phyloP scores from a whole-genome alignment of 2,113 vertebrate species.

The Phrynosoma platyrhinos region DNA sequence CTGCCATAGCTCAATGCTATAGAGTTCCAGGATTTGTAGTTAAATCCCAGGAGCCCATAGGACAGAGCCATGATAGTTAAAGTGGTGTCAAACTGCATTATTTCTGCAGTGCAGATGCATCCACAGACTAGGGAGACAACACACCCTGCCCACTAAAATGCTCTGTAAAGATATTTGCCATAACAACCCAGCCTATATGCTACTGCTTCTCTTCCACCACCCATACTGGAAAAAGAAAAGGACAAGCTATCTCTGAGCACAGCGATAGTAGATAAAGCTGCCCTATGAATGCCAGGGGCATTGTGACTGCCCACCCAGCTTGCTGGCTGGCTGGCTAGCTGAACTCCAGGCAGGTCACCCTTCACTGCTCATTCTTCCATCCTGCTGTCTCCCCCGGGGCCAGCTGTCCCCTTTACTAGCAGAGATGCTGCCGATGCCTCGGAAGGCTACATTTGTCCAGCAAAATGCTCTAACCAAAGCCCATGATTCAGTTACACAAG shows the following conservation, averaged over 20 bases:
- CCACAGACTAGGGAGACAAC: no score
- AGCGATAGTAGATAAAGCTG: constrained; percentile 12
- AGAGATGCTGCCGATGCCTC: constrained; percentile 54
- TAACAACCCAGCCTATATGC: not conserved
- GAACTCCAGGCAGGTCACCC: constrained; percentile 57
- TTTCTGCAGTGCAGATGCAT: no score
- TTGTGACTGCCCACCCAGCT: constrained; percentile 24
- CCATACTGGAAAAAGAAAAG: constrained; percentile 27
- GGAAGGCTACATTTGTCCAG: constrained; percentile 64
- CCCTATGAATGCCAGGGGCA: constrained; percentile 58
- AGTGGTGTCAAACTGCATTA: no score
- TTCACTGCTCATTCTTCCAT: constrained; percentile 41
- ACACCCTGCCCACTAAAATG: not conserved
- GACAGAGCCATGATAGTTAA: no score
- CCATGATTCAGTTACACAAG: constrained; percentile 62
- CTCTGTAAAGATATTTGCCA: not conserved
- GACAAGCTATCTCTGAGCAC: constrained; percentile 17
- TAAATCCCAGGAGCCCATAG: no score
- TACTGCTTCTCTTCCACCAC: no score
- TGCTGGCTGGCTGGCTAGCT: constrained; percentile 42
- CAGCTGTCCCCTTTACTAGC: constrained; percentile 67
- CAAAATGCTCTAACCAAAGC: constrained; percentile 54
- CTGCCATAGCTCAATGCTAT: no score
- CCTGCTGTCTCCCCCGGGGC: constrained; percentile 35
- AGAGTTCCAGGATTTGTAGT: no score